Percentiles rank a stretch among this genome's conserved stretches.
Conservation (phyloP, 2,888 invertebrate genomes). For the Drosophila borborema region DNA sequence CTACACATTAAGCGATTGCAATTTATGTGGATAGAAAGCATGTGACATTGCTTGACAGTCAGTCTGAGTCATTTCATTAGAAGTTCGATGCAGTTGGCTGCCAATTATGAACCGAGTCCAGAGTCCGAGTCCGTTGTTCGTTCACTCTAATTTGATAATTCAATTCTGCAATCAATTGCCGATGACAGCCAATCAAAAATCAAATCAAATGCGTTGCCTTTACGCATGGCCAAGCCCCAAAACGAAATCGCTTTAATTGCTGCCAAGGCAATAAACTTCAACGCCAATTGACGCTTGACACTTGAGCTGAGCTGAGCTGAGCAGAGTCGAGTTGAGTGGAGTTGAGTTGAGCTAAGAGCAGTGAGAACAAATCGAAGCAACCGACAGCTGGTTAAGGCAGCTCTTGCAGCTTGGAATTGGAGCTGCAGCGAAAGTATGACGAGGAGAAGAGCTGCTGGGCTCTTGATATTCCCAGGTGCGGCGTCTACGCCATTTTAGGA, state of each 20-base stretch:
- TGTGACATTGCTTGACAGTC: constrained; percentile 19
- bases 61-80: constrained; percentile 22
- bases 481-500: constrained; percentile 77
- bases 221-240: constrained; percentile 60
- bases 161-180: constrained; percentile 66
- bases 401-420: constrained; percentile 3
- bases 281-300: constrained; percentile 78
- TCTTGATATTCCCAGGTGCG: constrained; percentile 74
- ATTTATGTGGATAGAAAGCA: neutral
- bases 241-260: constrained; percentile 70
- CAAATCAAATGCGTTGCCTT: constrained; percentile 60
- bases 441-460: constrained; percentile 22
- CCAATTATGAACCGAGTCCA: constrained; percentile 49
- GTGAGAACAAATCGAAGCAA: constrained; percentile 16
- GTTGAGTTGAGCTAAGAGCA: constrained; percentile 17
- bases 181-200: constrained; percentile 71
- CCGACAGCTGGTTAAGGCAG: constrained; percentile 19
- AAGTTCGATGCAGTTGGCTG: constrained; percentile 13
- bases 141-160: constrained; percentile 71
- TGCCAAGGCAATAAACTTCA: constrained; percentile 80
- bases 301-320: constrained; percentile 67
- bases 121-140: constrained; percentile 17
- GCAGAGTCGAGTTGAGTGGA: constrained; percentile 17
- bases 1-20: neutral
- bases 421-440: constrained; percentile 73